Evolutionary conservation across 2,888 invertebrate genomes (phyloP).

Genomic region (Stenodema calcarata): DNA sequence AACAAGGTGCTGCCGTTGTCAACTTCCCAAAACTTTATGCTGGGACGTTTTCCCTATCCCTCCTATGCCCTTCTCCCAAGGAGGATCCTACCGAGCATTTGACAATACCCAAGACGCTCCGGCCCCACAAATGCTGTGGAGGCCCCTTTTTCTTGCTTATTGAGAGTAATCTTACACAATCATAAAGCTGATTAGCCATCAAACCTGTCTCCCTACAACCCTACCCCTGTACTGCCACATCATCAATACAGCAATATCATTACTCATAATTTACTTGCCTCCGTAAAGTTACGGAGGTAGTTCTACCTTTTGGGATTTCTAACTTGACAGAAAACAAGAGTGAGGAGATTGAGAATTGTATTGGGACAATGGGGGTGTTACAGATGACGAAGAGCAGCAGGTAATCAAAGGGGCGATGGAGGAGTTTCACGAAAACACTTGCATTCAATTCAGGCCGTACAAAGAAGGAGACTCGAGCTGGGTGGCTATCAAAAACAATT

Average conservation of each 20-base stretch:
- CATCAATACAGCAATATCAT: background rate
- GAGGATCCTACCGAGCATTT: too few relatives aligned
- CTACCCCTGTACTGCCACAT: background rate
- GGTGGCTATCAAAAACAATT: constrained; percentile 64
- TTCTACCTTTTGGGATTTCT: background rate
- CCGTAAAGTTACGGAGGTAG: background rate
- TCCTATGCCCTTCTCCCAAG: too few relatives aligned
- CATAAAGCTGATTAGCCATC: too few relatives aligned
- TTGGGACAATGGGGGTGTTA: constrained; percentile 28
- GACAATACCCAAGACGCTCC: too few relatives aligned
- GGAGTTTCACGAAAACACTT: constrained; percentile 69
- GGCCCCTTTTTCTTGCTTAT: too few relatives aligned
- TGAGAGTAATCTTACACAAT: too few relatives aligned
- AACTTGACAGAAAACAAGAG: background rate
- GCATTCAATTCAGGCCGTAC: constrained; percentile 70
- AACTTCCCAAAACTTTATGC: too few relatives aligned
- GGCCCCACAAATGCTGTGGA: too few relatives aligned
- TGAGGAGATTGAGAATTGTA: background rate
- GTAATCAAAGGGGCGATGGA: constrained; percentile 67
- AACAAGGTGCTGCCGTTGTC: too few relatives aligned
- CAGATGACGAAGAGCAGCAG: constrained; percentile 63
- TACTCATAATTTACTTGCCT: background rate
- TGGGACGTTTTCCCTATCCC: too few relatives aligned
- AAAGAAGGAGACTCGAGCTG: constrained; percentile 67
- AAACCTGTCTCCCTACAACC: background rate